phyloP scores from a whole-genome alignment of 2,113 vertebrate species.

The Triplophysa rosa region DNA sequence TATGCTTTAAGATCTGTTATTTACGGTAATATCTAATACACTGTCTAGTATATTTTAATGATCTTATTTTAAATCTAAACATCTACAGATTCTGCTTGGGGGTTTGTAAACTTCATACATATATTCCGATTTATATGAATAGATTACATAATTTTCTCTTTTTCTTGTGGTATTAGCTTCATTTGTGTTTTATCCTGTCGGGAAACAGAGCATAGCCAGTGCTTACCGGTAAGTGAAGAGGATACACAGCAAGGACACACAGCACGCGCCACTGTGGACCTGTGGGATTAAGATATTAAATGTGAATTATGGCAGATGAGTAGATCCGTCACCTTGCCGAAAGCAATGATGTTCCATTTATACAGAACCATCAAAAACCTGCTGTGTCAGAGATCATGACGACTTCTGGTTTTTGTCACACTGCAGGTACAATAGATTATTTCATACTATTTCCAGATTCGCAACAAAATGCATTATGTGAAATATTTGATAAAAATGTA shows the following conservation, averaged over 20 bases:
- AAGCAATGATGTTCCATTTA: constrained; percentile 84
- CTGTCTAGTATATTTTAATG: too few species aligned
- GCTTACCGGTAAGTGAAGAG: constrained; percentile 60
- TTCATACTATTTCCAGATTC: constrained; percentile 8
- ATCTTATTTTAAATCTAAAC: too few species aligned
- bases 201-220: constrained; percentile 37
- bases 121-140: neutral
- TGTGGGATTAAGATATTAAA: constrained; percentile 83
- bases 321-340: constrained; percentile 86
- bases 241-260: constrained; percentile 77
- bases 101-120: too few species aligned
- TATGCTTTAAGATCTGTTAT: too few species aligned
- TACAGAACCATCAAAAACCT: constrained; percentile 80
- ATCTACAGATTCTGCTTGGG: too few species aligned
- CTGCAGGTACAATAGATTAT: constrained; percentile 19
- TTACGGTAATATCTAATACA: too few species aligned
- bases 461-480: neutral
- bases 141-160: neutral
- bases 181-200: constrained; percentile 14
- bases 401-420: constrained; percentile 74
- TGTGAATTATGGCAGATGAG: constrained; percentile 83
- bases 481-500: too few species aligned
- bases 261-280: constrained; percentile 65
- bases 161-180: constrained; percentile 25
- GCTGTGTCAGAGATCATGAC: constrained; percentile 82